A percentile compares a stretch with the other conserved stretches of the same genome.
Conservation (phyloP, 2,113 vertebrate genomes). For the Oriolus oriolus region DNA sequence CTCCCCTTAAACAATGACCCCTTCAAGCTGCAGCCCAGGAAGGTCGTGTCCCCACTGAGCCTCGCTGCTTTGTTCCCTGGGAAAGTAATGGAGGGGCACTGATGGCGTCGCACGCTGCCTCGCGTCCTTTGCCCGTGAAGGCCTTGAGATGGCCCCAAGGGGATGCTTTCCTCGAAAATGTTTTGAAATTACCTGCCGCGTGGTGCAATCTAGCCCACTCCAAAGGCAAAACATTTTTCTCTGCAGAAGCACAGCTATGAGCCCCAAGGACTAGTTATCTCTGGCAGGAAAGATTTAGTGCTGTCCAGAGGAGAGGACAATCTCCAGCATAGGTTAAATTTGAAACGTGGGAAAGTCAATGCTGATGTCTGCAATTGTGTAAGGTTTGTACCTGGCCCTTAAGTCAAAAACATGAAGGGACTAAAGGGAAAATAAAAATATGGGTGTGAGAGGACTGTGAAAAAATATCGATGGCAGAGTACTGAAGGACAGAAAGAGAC, state of each 20-base stretch:
- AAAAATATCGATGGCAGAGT: neutral
- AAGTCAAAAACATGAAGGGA: neutral
- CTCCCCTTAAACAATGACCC: neutral
- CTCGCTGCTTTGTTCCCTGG: neutral
- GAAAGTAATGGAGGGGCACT: neutral
- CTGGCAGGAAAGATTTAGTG: slow-evolving; percentile 7
- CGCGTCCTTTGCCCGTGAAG: neutral
- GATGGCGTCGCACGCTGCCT: neutral
- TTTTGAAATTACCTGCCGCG: neutral
- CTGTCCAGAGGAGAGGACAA: neutral
- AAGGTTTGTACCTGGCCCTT: neutral
- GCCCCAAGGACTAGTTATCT: slow-evolving; percentile 20
- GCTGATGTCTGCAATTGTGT: neutral
- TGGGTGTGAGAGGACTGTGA: accelerated
- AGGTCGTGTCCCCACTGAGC: neutral
- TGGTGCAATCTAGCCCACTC: neutral
- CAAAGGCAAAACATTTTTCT: slow-evolving; percentile 35
- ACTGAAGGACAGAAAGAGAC: neutral
- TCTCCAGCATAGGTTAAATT: neutral
- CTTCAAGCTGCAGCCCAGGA: neutral
- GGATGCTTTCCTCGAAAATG: neutral
- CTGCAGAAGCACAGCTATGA: neutral
- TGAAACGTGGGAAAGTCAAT: neutral
- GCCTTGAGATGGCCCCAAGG: neutral
- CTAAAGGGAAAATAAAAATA: neutral